Evolutionary conservation across 1,140 invertebrate species (phyloP).

Genomic region (Heliconius himera): DNA sequence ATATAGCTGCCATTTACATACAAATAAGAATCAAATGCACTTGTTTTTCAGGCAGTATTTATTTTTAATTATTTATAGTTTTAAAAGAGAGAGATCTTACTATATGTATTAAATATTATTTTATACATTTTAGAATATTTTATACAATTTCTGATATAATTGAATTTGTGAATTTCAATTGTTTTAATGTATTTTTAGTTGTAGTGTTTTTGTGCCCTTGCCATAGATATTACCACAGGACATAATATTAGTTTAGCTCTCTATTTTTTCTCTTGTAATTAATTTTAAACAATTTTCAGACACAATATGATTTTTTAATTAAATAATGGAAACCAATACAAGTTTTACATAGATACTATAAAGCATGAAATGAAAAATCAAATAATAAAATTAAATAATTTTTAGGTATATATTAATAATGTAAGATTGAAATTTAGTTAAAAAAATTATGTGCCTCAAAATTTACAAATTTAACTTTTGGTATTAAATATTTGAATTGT

Average conservation of each 20-base stretch:
- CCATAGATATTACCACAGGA: conserved; percentile 36
- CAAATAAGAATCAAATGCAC: conserved; percentile 1
- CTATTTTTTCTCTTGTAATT: conserved; percentile 7
- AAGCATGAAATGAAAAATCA: neutral
- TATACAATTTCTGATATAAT: conserved; percentile 15
- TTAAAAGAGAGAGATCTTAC: conserved; percentile 26
- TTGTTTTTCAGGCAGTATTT: conserved; percentile 19
- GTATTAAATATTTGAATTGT: neutral
- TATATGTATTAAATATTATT: conserved; percentile 26
- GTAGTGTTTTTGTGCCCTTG: conserved; percentile 30
- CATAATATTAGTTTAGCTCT: conserved; percentile 20
- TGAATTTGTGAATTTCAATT: conserved; percentile 16
- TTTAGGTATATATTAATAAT: conserved; percentile 8
- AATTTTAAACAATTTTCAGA: neutral
- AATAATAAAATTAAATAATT: neutral
- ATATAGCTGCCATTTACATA: neutral
- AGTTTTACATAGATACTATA: neutral
- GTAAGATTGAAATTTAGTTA: conserved; percentile 5
- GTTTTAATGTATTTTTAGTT: conserved; percentile 11
- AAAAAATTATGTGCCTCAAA: conserved; percentile 2
- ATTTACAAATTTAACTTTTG: neutral
- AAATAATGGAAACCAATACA: conserved; percentile 4
- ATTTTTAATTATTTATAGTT: conserved; percentile 27
- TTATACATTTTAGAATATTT: conserved; percentile 18
- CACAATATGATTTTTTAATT: neutral